Conservation (phyloP, 2,888 invertebrate genomes). For the Dicyrtomina minuta region DNA sequence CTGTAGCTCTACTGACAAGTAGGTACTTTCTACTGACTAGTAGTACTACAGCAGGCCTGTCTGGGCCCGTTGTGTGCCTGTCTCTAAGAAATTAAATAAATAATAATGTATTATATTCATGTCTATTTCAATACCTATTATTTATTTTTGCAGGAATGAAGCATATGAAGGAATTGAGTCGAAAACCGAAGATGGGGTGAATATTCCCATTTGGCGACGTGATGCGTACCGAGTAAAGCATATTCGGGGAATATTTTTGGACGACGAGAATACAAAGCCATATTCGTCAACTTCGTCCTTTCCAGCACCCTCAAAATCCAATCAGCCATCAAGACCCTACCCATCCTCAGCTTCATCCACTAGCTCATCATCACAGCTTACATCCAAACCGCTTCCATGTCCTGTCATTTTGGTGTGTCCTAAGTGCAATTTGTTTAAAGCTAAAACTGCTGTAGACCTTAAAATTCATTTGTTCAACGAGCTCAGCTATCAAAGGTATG, state of each 20-base stretch:
- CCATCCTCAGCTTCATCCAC: conserved; percentile 3
- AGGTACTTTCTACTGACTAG: no score
- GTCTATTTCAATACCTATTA: no score
- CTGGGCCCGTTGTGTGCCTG: no score
- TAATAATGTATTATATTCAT: no score
- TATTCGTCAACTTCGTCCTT: not conserved
- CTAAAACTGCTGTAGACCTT: conserved; percentile 64
- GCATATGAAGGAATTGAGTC: conserved; percentile 52
- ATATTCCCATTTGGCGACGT: conserved; percentile 63
- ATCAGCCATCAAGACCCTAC: not conserved
- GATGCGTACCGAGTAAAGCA: conserved; percentile 63
- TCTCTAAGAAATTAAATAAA: no score
- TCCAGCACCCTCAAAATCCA: not conserved
- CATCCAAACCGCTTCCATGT: conserved; percentile 15
- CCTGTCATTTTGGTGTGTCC: conserved; percentile 59
- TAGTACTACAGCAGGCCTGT: no score
- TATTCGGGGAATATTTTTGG: conserved; percentile 64
- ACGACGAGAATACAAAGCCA: conserved; percentile 22
- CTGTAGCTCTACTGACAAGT: no score
- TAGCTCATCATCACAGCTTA: not conserved
- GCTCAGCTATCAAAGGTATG: conserved; percentile 67
- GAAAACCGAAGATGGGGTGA: conserved; percentile 35
- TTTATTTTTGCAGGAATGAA: conserved; percentile 48
- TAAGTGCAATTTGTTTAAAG: conserved; percentile 63
- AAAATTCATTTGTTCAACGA: conserved; percentile 69